Conservation (phyloP, 1,140 invertebrate genomes). For the Lordiphosa mommai region DNA sequence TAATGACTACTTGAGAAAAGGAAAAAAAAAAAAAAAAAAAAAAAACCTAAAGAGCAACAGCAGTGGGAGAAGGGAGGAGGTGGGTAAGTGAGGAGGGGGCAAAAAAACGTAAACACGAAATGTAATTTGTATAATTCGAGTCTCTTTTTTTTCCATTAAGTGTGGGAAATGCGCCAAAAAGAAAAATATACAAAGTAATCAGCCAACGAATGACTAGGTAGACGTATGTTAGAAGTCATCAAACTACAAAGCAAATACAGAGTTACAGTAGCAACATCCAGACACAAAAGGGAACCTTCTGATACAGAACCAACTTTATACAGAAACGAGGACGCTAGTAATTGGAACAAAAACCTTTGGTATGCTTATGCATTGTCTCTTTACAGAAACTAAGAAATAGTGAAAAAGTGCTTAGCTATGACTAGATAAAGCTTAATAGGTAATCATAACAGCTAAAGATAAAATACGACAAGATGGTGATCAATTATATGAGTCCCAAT, state of each 20-base stretch:
- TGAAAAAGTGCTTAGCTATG: too few relatives aligned
- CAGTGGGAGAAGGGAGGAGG: background rate
- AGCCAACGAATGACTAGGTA: slow-evolving; percentile 5
- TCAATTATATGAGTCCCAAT: too few relatives aligned
- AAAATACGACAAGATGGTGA: too few relatives aligned
- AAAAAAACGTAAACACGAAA: slow-evolving; percentile 65
- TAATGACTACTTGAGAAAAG: slow-evolving; percentile 73
- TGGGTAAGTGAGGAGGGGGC: slow-evolving; percentile 11
- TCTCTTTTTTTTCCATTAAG: slow-evolving; percentile 29
- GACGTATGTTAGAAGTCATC: background rate
- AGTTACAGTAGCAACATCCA: background rate
- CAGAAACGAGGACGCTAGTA: background rate
- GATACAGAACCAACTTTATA: background rate
- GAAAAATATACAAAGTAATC: slow-evolving; percentile 26
- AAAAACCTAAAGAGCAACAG: background rate
- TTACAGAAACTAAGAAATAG: too few relatives aligned
- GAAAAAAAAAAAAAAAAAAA: slow-evolving; percentile 22
- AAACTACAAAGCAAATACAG: background rate
- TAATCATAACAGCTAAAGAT: too few relatives aligned
- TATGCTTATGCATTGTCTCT: too few relatives aligned
- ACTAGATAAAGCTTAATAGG: too few relatives aligned
- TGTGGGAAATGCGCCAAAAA: slow-evolving; percentile 74
- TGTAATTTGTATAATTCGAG: slow-evolving; percentile 75
- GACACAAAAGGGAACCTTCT: too few relatives aligned
- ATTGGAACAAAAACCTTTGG: too few relatives aligned